Evolutionary conservation across 2,113 vertebrate genomes (phyloP).

Genomic region (Speoplatyrhinus poulsoni): DNA sequence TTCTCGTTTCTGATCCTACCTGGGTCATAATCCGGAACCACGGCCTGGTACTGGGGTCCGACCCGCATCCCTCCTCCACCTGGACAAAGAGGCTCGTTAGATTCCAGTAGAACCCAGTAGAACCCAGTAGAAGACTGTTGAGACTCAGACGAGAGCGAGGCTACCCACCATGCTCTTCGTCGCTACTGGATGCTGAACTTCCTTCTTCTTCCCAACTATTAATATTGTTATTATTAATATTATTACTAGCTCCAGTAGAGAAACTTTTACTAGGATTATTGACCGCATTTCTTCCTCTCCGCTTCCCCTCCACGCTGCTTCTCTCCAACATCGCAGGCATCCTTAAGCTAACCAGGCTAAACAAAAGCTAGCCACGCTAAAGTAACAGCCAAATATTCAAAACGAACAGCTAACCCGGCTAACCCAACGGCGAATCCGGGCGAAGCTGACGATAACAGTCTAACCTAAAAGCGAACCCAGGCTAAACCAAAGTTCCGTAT

Average conservation of each 20-base stretch:
- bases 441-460: neutral
- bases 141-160: slow-evolving; percentile 58
- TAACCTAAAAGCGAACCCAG: slow-evolving; percentile 27
- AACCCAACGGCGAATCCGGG: neutral
- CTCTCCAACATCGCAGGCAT: slow-evolving; percentile 91
- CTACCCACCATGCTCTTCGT: slow-evolving; percentile 91
- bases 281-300: slow-evolving; percentile 82
- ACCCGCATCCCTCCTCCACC: slow-evolving; percentile 92
- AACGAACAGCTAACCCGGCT: slow-evolving; percentile 5
- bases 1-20: slow-evolving; percentile 73
- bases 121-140: slow-evolving; percentile 12
- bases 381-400: too few relatives aligned
- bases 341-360: slow-evolving; percentile 35
- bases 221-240: slow-evolving; percentile 79
- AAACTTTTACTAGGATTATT: slow-evolving; percentile 82
- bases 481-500: neutral
- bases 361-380: neutral
- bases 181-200: slow-evolving; percentile 90
- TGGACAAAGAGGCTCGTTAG: slow-evolving; percentile 37
- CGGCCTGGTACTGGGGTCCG: slow-evolving; percentile 88
- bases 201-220: slow-evolving; percentile 92
- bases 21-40: slow-evolving; percentile 89
- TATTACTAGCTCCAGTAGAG: slow-evolving; percentile 59
- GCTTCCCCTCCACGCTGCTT: slow-evolving; percentile 84
- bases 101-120: neutral